phyloP scores from a whole-genome alignment of 2,113 vertebrate species.

The Heterocephalus glaber region DNA sequence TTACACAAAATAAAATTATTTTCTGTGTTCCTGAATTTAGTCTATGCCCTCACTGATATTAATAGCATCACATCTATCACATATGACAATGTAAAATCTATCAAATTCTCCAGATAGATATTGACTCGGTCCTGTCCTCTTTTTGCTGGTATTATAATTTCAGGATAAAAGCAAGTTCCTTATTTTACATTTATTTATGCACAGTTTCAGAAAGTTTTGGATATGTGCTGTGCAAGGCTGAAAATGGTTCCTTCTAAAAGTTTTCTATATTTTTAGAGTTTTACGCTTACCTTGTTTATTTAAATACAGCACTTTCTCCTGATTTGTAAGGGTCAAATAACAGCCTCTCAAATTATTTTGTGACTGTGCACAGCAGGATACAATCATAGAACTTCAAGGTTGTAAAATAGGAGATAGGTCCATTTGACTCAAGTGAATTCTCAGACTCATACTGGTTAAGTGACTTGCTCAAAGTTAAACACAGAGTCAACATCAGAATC shows the following conservation, averaged over 20 bases:
- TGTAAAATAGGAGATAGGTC: background rate
- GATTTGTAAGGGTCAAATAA: background rate
- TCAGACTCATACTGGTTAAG: background rate
- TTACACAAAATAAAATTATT: constrained; percentile 45
- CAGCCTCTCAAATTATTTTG: constrained; percentile 37
- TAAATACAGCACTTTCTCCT: background rate
- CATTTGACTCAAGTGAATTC: constrained; percentile 24
- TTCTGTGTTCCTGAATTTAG: constrained; percentile 27
- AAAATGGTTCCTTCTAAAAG: constrained; percentile 10
- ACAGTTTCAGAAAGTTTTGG: background rate
- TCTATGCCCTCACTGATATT: background rate
- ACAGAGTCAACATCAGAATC: constrained; percentile 25
- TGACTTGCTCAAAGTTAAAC: constrained; percentile 37
- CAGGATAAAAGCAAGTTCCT: constrained; percentile 27
- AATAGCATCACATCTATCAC: constrained; percentile 26
- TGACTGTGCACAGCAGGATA: background rate
- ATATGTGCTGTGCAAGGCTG: background rate
- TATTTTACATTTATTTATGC: constrained; percentile 37
- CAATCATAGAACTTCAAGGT: background rate
- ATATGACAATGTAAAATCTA: constrained; percentile 36
- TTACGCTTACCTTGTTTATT: background rate
- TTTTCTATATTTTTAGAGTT: constrained; percentile 7
- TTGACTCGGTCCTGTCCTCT: background rate
- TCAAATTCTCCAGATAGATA: background rate
- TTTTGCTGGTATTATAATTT: background rate